phyloP scores from a whole-genome alignment of 2,888 invertebrate species.

The Ligdia adustata region DNA sequence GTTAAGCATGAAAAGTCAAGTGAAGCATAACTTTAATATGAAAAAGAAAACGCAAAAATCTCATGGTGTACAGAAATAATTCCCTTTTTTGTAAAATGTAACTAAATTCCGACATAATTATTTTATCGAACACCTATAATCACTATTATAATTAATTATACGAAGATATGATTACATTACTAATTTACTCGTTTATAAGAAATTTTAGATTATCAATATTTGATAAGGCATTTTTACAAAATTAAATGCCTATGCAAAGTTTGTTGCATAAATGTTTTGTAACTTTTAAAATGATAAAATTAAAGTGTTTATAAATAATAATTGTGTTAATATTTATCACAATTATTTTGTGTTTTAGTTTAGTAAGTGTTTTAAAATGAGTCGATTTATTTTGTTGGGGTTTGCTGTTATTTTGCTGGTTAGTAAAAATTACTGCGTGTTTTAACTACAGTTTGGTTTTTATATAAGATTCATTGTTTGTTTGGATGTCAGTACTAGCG shows the following conservation, averaged over 20 bases:
- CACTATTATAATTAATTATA: too few species aligned
- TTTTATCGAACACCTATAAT: slow-evolving; percentile 4
- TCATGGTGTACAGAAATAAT: too few species aligned
- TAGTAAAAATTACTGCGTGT: slow-evolving; percentile 28
- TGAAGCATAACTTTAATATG: too few species aligned
- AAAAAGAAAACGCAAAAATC: too few species aligned
- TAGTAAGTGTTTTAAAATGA: slow-evolving; percentile 38
- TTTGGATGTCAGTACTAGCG: not conserved
- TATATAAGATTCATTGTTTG: not conserved
- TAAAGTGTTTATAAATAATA: slow-evolving; percentile 29
- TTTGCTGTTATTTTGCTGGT: slow-evolving; percentile 46
- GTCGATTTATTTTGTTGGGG: slow-evolving; percentile 29
- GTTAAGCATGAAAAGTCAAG: too few species aligned
- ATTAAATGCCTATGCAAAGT: not conserved
- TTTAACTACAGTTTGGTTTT: not conserved
- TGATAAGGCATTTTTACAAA: slow-evolving; percentile 9
- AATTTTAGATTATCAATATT: slow-evolving; percentile 21
- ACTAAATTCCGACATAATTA: slow-evolving; percentile 8
- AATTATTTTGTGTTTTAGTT: slow-evolving; percentile 31
- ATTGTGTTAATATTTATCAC: slow-evolving; percentile 7
- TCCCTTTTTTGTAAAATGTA: too few species aligned
- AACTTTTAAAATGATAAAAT: slow-evolving; percentile 18
- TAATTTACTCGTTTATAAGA: too few species aligned
- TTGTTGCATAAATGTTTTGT: slow-evolving; percentile 21
- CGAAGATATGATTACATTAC: too few species aligned